Evolutionary conservation across 2,888 invertebrate genomes (phyloP).

Genomic region (Melanostoma mellinum): DNA sequence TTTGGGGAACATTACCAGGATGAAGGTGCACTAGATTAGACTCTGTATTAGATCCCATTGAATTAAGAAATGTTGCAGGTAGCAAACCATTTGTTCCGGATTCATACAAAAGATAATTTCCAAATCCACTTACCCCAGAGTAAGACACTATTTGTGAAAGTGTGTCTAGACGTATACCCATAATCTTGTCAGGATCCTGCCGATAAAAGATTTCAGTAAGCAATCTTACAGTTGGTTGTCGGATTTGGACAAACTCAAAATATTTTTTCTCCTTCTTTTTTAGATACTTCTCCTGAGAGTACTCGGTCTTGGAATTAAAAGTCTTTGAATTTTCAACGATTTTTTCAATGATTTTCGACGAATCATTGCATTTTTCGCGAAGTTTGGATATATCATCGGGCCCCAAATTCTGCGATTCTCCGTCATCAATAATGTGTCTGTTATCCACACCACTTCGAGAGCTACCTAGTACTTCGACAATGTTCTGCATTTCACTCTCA

Average conservation of each 20-base stretch:
- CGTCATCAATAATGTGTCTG: constrained; percentile 89
- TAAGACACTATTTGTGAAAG: constrained; percentile 93
- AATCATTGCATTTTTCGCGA: constrained; percentile 88
- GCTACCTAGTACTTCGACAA: constrained; percentile 86
- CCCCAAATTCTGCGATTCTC: constrained; percentile 90
- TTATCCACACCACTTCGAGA: constrained; percentile 91
- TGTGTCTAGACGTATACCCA: constrained; percentile 92
- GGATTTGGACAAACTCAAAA: constrained; percentile 90
- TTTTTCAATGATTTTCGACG: constrained; percentile 92
- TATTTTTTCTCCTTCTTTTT: constrained; percentile 98
- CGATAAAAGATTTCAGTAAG: constrained; percentile 92
- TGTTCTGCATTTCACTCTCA: constrained; percentile 82
- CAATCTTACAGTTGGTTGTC: constrained; percentile 91
- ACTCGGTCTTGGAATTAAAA: constrained; percentile 94
- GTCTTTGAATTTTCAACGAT: constrained; percentile 95
- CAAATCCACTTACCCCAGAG: constrained; percentile 90
- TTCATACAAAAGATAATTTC: constrained; percentile 92
- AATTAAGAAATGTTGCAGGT: constrained; percentile 91
- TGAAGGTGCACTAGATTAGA: constrained; percentile 89
- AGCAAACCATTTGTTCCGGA: constrained; percentile 93
- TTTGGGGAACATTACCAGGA: constrained; percentile 91
- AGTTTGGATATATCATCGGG: constrained; percentile 92
- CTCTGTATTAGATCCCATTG: constrained; percentile 86
- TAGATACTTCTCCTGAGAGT: constrained; percentile 96
- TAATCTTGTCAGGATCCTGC: constrained; percentile 89